Evolutionary conservation across 2,888 invertebrate species (phyloP).

Genomic region (Leucophenga montana): DNA sequence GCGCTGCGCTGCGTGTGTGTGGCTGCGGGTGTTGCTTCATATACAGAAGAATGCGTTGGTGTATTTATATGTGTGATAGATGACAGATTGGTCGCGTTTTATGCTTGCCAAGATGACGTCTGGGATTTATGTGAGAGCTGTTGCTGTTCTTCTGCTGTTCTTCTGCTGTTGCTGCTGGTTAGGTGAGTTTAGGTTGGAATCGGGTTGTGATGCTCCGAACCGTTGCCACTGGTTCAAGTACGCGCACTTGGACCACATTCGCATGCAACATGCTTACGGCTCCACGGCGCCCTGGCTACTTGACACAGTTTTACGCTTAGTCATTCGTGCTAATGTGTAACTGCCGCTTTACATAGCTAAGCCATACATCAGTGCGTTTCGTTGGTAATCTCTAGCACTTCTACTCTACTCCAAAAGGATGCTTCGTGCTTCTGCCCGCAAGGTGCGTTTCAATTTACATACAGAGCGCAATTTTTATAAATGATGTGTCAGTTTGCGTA

Average conservation of each 20-base stretch:
- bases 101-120: constrained; percentile 33
- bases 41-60: background rate
- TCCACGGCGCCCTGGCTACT: background rate
- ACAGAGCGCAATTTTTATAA: constrained; percentile 53
- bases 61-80: constrained; percentile 33
- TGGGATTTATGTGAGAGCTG: constrained; percentile 56
- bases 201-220: background rate
- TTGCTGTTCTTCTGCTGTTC: background rate
- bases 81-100: constrained; percentile 56
- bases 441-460: constrained; percentile 66
- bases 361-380: constrained; percentile 18
- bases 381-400: too few species aligned
- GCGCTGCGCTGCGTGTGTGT: constrained; percentile 3
- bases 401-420: background rate
- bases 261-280: background rate
- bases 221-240: constrained; percentile 3
- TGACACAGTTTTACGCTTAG: constrained; percentile 43
- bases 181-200: background rate
- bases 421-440: constrained; percentile 36
- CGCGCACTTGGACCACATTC: constrained; percentile 23
- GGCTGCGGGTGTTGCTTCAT: background rate
- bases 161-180: background rate
- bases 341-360: background rate
- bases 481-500: constrained; percentile 67
- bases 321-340: constrained; percentile 55